Evolutionary conservation across 2,888 invertebrate species (phyloP).

Genomic region (Clistopyga incitator): DNA sequence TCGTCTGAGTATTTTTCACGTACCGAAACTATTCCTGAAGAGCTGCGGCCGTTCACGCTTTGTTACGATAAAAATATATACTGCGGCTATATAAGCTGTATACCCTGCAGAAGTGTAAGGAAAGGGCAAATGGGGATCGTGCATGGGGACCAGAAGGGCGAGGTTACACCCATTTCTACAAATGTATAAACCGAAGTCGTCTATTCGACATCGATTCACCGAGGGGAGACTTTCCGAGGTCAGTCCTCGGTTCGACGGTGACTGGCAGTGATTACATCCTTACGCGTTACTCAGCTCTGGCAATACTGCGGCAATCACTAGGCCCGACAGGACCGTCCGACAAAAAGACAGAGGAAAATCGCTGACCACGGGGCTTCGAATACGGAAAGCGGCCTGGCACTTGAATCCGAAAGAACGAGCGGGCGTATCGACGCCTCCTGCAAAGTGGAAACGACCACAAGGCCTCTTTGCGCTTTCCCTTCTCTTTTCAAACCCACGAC

Average conservation of each 20-base stretch:
- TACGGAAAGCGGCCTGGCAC: conserved; percentile 16
- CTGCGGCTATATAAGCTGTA: neutral
- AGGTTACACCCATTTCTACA: conserved; percentile 8
- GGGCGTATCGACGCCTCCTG: conserved; percentile 28
- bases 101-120: neutral
- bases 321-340: neutral
- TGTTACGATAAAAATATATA: conserved; percentile 33
- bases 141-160: neutral
- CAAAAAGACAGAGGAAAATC: conserved; percentile 7
- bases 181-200: conserved; percentile 12
- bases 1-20: too few species aligned
- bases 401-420: conserved; percentile 8
- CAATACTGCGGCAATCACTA: neutral
- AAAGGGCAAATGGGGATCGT: conserved; percentile 6
- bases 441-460: conserved; percentile 38
- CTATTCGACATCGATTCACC: neutral
- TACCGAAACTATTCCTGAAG: too few species aligned
- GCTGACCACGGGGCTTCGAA: conserved; percentile 10
- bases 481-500: conserved; percentile 11
- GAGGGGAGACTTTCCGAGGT: conserved; percentile 20
- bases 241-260: neutral
- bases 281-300: conserved; percentile 7
- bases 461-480: conserved; percentile 33
- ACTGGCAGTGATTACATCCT: conserved; percentile 37
- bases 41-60: neutral